Evolutionary conservation across 2,797 vertebrate species (phyloP).

Genomic region (Clangula hyemalis): DNA sequence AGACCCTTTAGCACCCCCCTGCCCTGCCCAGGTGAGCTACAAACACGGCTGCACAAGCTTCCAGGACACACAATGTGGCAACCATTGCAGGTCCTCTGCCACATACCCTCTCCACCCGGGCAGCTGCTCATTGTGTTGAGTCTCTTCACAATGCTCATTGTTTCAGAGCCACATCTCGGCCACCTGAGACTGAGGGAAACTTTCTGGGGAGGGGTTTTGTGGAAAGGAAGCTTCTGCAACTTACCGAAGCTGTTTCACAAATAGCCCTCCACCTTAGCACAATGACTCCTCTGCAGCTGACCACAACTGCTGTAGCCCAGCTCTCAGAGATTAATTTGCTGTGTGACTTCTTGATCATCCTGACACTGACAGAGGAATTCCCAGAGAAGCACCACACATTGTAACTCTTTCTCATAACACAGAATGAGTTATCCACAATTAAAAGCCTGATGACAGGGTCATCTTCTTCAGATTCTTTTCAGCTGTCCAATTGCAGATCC

Average conservation of each 20-base stretch:
- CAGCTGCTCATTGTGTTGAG: neutral
- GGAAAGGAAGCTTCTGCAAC: neutral
- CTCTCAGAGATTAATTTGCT: neutral
- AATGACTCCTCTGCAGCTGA: neutral
- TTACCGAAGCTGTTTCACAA: neutral
- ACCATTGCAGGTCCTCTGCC: neutral
- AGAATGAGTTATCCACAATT: neutral
- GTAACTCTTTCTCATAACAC: neutral
- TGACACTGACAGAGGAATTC: neutral
- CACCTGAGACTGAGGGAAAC: neutral
- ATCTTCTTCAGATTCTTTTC: neutral
- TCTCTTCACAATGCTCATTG: neutral
- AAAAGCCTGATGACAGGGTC: neutral
- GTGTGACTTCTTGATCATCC: neutral
- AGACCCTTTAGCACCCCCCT: neutral
- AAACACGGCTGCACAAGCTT: fast-evolving
- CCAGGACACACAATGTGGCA: fast-evolving
- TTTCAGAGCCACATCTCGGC: fast-evolving
- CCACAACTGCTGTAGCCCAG: neutral
- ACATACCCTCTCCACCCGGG: neutral
- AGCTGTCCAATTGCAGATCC: neutral
- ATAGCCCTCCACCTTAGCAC: fast-evolving
- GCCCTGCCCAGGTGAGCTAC: neutral
- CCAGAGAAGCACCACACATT: fast-evolving
- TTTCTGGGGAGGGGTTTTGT: neutral